Conservation (phyloP, 2,888 invertebrate species). For the Trachelus iudaicus region DNA sequence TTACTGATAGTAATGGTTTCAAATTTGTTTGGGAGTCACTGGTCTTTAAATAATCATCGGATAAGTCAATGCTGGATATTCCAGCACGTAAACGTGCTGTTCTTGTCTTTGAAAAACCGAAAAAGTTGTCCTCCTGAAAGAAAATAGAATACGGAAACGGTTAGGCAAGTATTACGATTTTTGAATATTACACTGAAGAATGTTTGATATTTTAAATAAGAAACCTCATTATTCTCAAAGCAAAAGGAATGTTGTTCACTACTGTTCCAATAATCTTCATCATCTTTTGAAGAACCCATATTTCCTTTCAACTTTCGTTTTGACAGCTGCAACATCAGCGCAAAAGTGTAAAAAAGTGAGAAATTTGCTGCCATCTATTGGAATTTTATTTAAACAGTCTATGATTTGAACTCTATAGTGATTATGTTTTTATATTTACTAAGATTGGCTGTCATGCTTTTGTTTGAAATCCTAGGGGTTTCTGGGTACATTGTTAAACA, state of each 20-base stretch:
- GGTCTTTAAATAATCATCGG: slow-evolving; percentile 44
- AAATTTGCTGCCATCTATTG: no score
- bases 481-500: no score
- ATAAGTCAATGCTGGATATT: slow-evolving; percentile 50
- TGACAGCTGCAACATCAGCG: no score
- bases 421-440: no score
- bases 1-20: slow-evolving; percentile 65
- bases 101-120: slow-evolving; percentile 66
- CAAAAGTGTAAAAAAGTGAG: no score
- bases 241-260: slow-evolving; percentile 79
- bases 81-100: slow-evolving; percentile 62
- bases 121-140: slow-evolving; percentile 71
- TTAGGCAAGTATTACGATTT: slow-evolving; percentile 5
- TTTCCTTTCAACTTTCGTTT: not conserved
- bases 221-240: slow-evolving; percentile 83
- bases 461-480: no score
- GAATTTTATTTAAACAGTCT: no score
- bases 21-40: slow-evolving; percentile 45
- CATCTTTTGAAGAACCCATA: slow-evolving; percentile 65
- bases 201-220: slow-evolving; percentile 19
- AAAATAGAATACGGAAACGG: slow-evolving; percentile 22
- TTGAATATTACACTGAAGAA: not conserved
- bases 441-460: no score
- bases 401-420: no score
- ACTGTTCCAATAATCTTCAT: slow-evolving; percentile 84